Conservation (phyloP, 30 jellyfish, hydroid and myxozoan species). For the Rhopilema esculentum region DNA sequence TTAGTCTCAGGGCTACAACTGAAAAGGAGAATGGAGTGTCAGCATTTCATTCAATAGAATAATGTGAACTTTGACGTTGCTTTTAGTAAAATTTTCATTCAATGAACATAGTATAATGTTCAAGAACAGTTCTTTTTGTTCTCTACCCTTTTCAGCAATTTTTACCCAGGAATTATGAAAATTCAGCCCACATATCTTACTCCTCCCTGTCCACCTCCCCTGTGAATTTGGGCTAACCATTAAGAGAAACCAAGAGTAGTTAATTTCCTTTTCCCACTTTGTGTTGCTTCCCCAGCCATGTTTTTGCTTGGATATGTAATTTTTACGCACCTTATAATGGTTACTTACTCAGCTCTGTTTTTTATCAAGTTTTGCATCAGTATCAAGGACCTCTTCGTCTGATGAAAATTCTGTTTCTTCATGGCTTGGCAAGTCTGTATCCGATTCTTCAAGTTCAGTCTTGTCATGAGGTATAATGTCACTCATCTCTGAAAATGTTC, state of each 20-base stretch:
- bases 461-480: constrained; percentile 8
- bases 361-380: constrained; percentile 1
- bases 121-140: neutral
- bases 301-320: constrained; percentile 7
- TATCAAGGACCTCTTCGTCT: constrained; percentile 5
- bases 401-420: constrained; percentile 18
- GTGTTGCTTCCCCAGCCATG: constrained; percentile 21
- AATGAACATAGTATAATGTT: neutral
- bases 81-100: neutral
- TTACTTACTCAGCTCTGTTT: neutral
- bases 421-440: constrained; percentile 9
- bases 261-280: constrained; percentile 8
- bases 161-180: neutral
- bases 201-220: neutral
- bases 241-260: neutral
- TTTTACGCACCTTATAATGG: neutral
- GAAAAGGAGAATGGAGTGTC: neutral
- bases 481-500: constrained; percentile 18
- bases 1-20: neutral
- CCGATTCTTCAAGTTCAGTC: neutral
- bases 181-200: neutral
- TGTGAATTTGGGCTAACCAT: neutral
- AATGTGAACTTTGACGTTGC: neutral
- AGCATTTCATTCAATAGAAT: neutral
- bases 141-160: neutral